Percentiles rank a stretch among this genome's conserved stretches.
phyloP scores from a whole-genome alignment of 2,888 invertebrate genomes.

The Andrena flavipes region DNA sequence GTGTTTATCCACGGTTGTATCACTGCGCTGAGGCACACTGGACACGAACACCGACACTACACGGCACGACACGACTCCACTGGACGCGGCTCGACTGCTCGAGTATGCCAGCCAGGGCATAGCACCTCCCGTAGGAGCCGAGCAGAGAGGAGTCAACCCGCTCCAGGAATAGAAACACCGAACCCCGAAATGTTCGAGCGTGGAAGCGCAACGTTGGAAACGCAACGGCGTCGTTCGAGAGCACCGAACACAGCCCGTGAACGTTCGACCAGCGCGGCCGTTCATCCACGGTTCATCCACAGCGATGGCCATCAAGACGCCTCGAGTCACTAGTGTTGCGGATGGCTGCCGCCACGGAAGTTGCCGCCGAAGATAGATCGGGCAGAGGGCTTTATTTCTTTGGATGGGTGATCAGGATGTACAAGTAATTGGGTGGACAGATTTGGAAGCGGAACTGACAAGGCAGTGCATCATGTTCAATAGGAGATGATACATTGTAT shows the following conservation, averaged over 20 bases:
- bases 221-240: constrained; percentile 45
- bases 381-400: too few relatives aligned
- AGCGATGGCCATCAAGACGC: too few relatives aligned
- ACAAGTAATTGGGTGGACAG: too few relatives aligned
- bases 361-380: too few relatives aligned
- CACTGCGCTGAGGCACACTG: constrained; percentile 50
- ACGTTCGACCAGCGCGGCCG: background rate
- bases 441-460: too few relatives aligned
- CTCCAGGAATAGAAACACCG: constrained; percentile 84
- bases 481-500: too few relatives aligned
- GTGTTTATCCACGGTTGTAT: background rate
- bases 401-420: too few relatives aligned
- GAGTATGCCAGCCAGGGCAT: constrained; percentile 63
- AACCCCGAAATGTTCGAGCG: constrained; percentile 68
- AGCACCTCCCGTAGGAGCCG: constrained; percentile 80
- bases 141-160: constrained; percentile 79
- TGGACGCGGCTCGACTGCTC: constrained; percentile 70
- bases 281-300: too few relatives aligned
- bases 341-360: too few relatives aligned
- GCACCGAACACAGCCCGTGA: constrained; percentile 7
- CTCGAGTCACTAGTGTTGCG: too few relatives aligned
- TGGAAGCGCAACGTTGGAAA: constrained; percentile 57
- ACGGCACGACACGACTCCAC: constrained; percentile 73
- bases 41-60: constrained; percentile 76
- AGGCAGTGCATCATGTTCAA: too few relatives aligned